phyloP scores from a whole-genome alignment of 2,888 invertebrate genomes.

The Hetaerina titia region DNA sequence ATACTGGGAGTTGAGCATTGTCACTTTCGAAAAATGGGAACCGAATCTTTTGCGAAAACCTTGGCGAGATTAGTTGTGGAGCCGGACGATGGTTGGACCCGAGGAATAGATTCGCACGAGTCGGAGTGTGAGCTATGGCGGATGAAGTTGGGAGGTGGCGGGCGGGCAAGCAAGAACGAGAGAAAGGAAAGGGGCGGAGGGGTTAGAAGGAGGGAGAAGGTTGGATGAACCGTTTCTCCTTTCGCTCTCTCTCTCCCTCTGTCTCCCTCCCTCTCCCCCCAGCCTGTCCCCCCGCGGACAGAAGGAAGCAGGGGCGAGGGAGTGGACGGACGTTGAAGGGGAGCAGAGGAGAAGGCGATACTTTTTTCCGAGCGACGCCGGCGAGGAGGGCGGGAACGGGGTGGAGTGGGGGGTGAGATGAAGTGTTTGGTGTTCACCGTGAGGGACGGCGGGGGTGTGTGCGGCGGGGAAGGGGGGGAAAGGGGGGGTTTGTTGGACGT shows the following conservation, averaged over 20 bases:
- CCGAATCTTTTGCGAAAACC: neutral
- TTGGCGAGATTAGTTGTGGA: conserved; percentile 31
- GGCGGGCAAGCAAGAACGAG: neutral
- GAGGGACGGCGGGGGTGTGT: neutral
- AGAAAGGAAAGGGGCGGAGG: neutral
- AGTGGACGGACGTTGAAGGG: neutral
- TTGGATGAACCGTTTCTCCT: too few relatives aligned
- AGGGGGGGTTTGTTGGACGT: neutral
- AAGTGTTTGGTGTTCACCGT: conserved; percentile 18
- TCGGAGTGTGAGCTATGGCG: neutral
- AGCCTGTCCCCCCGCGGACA: neutral
- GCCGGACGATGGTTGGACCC: neutral
- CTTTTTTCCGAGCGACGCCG: conserved; percentile 32
- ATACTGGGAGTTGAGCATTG: too few relatives aligned
- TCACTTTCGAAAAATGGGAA: too few relatives aligned
- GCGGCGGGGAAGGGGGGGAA: neutral
- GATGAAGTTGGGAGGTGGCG: neutral
- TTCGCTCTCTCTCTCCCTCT: neutral
- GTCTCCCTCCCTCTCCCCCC: neutral
- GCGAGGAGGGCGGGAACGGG: neutral
- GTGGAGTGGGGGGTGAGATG: neutral
- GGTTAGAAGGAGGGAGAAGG: neutral
- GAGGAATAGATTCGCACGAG: neutral
- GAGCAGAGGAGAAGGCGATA: conserved; percentile 46
- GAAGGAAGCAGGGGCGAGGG: neutral